phyloP scores from a whole-genome alignment of 2,113 vertebrate genomes.

The Macaca mulatta region DNA sequence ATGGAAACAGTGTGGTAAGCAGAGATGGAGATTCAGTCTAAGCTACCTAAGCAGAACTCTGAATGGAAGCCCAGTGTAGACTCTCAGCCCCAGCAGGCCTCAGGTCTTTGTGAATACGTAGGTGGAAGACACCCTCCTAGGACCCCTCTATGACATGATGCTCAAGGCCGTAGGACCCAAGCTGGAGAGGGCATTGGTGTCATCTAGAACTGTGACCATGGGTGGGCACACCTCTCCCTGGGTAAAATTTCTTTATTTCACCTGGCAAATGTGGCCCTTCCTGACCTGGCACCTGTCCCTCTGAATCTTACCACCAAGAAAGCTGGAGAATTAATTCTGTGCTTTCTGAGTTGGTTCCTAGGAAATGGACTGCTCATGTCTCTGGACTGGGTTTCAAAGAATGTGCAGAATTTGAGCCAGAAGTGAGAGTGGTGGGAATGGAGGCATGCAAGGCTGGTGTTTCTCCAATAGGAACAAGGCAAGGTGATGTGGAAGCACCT shows the following conservation, averaged over 20 bases:
- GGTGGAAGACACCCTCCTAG: neutral
- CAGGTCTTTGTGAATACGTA: neutral
- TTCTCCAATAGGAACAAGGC: neutral
- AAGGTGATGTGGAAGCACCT: neutral
- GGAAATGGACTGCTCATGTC: rapidly evolving
- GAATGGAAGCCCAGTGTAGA: neutral
- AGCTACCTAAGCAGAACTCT: neutral
- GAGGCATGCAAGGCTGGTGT: rapidly evolving
- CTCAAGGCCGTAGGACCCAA: neutral
- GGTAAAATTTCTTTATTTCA: neutral
- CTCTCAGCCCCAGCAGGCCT: neutral
- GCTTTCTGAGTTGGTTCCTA: neutral
- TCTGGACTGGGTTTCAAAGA: neutral
- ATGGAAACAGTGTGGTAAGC: neutral
- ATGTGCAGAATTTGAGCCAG: neutral
- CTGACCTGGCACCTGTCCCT: neutral
- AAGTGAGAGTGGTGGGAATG: neutral
- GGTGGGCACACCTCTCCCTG: neutral
- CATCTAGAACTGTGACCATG: neutral
- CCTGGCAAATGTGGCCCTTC: neutral
- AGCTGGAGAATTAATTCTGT: neutral
- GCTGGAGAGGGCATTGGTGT: too few relatives aligned
- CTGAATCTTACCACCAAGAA: neutral
- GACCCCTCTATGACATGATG: too few relatives aligned
- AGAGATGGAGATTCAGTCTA: neutral